These are phyloP conservation scores for Ceyx erithaca DNA, from an alignment of 2,797 vertebrate genomes.

Conservation along the genomic window DNA sequence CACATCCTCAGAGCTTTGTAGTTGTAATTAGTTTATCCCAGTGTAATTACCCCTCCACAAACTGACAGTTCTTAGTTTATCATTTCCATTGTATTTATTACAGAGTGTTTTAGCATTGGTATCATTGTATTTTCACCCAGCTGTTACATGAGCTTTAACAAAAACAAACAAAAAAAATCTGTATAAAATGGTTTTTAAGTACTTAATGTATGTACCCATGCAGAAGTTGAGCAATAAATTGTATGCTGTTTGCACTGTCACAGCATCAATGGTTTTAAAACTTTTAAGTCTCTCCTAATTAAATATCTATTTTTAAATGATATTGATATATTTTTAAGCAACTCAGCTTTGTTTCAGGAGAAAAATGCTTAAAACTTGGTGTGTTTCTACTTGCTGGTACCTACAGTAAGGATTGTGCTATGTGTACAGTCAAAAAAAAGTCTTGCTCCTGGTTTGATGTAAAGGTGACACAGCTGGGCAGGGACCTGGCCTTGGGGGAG, in stretches of 20 bases:
- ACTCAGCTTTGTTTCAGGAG: neutral
- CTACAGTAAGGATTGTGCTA: neutral
- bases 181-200: conserved; percentile 85
- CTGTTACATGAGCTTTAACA: conserved; percentile 92
- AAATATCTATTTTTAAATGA: neutral
- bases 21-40: conserved; percentile 89
- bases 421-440: neutral
- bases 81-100: conserved; percentile 90
- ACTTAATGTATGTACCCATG: conserved; percentile 87
- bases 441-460: neutral
- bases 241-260: conserved; percentile 91
- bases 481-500: neutral
- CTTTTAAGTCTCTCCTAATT: conserved; percentile 46
- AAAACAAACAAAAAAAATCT: conserved; percentile 82
- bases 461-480: neutral
- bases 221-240: conserved; percentile 94
- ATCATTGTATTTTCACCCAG: conserved; percentile 84
- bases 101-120: conserved; percentile 86
- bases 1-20: conserved; percentile 83
- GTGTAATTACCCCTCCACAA: conserved; percentile 88
- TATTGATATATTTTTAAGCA: neutral
- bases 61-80: conserved; percentile 82
- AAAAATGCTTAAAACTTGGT: neutral
- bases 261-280: conserved; percentile 84
- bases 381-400: neutral